phyloP scores from a whole-genome alignment of 53 echinoderm and acorn worm species.

The Patiria pectinifera region DNA sequence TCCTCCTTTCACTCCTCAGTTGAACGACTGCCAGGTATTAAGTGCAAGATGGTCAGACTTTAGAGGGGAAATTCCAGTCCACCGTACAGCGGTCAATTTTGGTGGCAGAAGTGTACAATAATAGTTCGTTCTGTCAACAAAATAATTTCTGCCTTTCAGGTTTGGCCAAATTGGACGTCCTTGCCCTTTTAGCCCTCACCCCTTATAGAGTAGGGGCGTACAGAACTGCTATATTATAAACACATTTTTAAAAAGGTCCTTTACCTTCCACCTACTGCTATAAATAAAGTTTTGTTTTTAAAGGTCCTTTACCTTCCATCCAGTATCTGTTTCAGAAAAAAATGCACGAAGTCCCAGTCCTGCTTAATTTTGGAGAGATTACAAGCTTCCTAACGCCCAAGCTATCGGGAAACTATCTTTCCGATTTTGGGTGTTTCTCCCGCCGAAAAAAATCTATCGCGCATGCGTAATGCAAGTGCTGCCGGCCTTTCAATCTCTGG shows the following conservation, averaged over 20 bases:
- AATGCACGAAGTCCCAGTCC: no score
- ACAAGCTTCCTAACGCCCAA: constrained; percentile 11
- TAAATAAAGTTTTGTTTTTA: no score
- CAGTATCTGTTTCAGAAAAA: no score
- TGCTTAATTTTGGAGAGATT: background rate
- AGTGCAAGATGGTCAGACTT: no score
- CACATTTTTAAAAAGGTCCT: no score
- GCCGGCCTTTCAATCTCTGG: background rate
- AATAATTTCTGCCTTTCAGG: background rate
- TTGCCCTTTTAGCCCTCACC: no score
- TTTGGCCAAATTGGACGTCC: background rate
- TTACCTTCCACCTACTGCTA: no score
- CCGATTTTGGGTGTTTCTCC: background rate
- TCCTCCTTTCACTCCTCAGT: background rate
- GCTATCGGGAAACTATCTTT: background rate
- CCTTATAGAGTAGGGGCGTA: no score
- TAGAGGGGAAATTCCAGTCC: background rate
- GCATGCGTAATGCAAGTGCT: background rate
- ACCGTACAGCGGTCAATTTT: background rate
- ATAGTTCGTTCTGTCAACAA: no score
- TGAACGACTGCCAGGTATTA: no score
- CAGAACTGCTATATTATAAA: no score
- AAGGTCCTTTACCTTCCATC: no score
- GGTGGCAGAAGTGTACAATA: background rate
- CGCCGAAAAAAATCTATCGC: background rate